Evolutionary conservation across 2,888 invertebrate genomes (phyloP).

Genomic region (Prosopocoilus inquinatus): DNA sequence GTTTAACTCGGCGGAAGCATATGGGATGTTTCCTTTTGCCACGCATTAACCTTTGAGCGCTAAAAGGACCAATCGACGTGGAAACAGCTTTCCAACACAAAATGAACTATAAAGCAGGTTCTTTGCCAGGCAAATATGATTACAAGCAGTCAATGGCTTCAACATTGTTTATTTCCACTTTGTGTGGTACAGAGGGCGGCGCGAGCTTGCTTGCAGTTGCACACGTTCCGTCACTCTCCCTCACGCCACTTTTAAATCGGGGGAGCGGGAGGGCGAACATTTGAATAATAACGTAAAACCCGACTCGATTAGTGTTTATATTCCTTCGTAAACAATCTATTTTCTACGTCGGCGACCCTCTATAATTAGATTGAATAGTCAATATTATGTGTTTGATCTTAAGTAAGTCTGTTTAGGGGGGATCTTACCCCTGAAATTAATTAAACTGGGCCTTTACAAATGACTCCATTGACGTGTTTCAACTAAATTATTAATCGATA

Average conservation of each 20-base stretch:
- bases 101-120: constrained; percentile 47
- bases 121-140: constrained; percentile 45
- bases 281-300: neutral
- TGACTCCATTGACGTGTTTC: neutral
- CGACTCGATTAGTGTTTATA: neutral
- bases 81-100: constrained; percentile 44
- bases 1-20: constrained; percentile 45
- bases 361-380: constrained; percentile 25
- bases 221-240: neutral
- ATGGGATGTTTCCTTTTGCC: constrained; percentile 49
- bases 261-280: neutral
- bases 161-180: constrained; percentile 42
- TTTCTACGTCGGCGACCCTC: constrained; percentile 23
- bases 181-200: constrained; percentile 9
- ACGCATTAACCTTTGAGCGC: constrained; percentile 49
- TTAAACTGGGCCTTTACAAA: neutral
- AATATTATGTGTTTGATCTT: constrained; percentile 21
- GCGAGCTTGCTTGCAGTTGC: constrained; percentile 4
- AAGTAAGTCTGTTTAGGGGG: constrained; percentile 12
- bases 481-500: no score
- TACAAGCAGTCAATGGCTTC: constrained; percentile 45
- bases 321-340: constrained; percentile 18
- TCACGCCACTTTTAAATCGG: neutral
- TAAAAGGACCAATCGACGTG: constrained; percentile 45
- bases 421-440: neutral